phyloP scores from a whole-genome alignment of 2,113 vertebrate genomes.

The Notothenia rossii region DNA sequence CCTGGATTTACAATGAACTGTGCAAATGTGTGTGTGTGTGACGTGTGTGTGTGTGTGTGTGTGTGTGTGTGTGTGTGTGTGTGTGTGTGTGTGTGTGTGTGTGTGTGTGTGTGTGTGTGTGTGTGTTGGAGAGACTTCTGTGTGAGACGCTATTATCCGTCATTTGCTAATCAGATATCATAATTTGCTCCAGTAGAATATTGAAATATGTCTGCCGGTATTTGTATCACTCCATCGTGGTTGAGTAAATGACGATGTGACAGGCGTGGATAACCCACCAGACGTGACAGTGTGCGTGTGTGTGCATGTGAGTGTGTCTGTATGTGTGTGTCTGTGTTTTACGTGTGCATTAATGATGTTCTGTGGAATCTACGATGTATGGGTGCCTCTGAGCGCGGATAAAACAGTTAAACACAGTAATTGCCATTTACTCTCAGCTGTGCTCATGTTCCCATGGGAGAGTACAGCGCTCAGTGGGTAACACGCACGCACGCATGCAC shows the following conservation, averaged over 20 bases:
- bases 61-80: too few relatives aligned
- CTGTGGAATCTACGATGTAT: conserved; percentile 69
- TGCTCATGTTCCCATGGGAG: conserved; percentile 66
- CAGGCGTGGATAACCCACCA: conserved; percentile 70
- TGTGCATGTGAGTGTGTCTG: conserved; percentile 14
- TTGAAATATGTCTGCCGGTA: conserved; percentile 70
- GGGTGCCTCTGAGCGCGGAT: conserved; percentile 68
- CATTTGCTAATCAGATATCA: conserved; percentile 75
- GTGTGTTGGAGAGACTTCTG: neutral
- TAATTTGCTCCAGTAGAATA: conserved; percentile 68
- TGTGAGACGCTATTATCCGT: conserved; percentile 40
- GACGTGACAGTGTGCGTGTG: conserved; percentile 49
- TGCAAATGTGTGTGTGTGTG: neutral
- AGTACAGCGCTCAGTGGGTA: conserved; percentile 46
- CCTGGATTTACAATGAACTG: conserved; percentile 23
- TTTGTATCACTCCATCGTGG: conserved; percentile 73
- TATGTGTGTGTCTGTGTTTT: conserved; percentile 44
- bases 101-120: neutral
- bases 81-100: too few relatives aligned
- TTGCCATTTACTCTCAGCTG: conserved; percentile 81
- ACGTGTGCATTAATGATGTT: conserved; percentile 72
- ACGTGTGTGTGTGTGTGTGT: too few relatives aligned
- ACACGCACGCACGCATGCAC: conserved; percentile 14
- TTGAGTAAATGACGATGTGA: conserved; percentile 75
- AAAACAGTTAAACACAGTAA: conserved; percentile 80